Evolutionary conservation across 2,888 invertebrate species (phyloP).

Genomic region (Drosophila emarginata): DNA sequence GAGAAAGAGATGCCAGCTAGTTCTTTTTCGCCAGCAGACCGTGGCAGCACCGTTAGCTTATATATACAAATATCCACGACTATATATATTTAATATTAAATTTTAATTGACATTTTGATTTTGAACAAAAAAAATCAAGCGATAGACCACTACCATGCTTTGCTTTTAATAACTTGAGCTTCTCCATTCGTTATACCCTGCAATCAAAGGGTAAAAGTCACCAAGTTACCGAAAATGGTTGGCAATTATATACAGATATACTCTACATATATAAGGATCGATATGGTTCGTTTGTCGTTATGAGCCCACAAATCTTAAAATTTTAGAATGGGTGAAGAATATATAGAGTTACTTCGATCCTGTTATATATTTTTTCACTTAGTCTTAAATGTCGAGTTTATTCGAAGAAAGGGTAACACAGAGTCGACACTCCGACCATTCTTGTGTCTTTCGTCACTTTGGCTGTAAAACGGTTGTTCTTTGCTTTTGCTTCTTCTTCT

Average conservation of each 20-base stretch:
- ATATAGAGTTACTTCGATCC: no score
- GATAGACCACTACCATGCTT: constrained; percentile 25
- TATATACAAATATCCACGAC: constrained; percentile 17
- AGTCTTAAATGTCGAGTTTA: constrained; percentile 14
- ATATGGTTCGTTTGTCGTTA: no score
- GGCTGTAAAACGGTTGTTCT: constrained; percentile 52
- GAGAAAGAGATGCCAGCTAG: constrained; percentile 63
- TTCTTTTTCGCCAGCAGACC: constrained; percentile 61
- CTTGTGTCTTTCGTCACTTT: constrained; percentile 15
- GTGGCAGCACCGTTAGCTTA: constrained; percentile 70
- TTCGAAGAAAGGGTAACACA: constrained; percentile 3
- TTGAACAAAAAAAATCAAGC: constrained; percentile 32
- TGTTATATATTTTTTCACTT: neutral
- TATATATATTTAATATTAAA: constrained; percentile 1
- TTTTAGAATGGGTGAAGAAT: no score
- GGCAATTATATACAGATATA: no score
- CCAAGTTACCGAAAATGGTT: no score
- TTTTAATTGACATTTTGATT: constrained; percentile 73
- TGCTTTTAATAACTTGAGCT: neutral
- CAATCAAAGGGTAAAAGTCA: no score
- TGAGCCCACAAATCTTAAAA: no score
- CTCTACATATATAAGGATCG: no score
- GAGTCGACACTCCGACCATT: neutral
- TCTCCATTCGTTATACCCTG: no score
- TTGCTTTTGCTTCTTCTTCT: constrained; percentile 37